Evolutionary conservation across 1,140 invertebrate genomes (phyloP), one percentile per base, ranked within the genome.

Genomic region (Dendroctonus valens): DNA sequence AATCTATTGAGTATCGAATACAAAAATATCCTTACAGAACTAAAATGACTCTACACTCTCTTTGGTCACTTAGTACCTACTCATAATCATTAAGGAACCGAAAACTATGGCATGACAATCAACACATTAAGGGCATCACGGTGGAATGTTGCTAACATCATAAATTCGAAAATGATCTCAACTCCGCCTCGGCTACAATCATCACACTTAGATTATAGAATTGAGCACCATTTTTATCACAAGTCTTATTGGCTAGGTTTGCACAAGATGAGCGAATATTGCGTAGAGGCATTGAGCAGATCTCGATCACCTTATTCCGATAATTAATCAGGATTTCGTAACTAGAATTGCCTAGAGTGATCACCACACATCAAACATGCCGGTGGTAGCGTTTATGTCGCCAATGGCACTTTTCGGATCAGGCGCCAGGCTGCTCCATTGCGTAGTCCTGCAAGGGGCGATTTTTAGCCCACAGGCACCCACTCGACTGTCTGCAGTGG

Each of bases 341-440:
- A 11, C 9, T 46, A 11, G 9, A 11, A 46, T 46, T 46, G 44
- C 4, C 44, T 14, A 12, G 9, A 46, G 1, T 9, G 44, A 46
- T 65, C 40, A 75, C 74, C 74, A 75, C 40, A 74, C 68, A 65
- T 75, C 68, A 60, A 75, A 75, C 49, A 57, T 63, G 14, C 74
- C 72, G 26, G 62, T 72, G 3, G 68, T 69, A 40, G 60, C 12
- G 59, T 74, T 72, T 6, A 73, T 60, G 41, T 63, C 64, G 5
- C 50, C 71, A 69, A 85, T 81, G 71, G 82, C 83, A 79, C 93
- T 91, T 81, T 98, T 98, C 58, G 91, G 91, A 85, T 98, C 96
- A 11, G 91, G 86, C 63, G 89, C 89, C 68, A 89, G 76, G 3
- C 94, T 94, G 81, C 94, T 97, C 96, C 96, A 98, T 11, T 81